Evolutionary conservation across 2,888 invertebrate genomes (phyloP), one percentile per base, ranked within the genome.

Genomic region (Leptinotarsa juncta): DNA sequence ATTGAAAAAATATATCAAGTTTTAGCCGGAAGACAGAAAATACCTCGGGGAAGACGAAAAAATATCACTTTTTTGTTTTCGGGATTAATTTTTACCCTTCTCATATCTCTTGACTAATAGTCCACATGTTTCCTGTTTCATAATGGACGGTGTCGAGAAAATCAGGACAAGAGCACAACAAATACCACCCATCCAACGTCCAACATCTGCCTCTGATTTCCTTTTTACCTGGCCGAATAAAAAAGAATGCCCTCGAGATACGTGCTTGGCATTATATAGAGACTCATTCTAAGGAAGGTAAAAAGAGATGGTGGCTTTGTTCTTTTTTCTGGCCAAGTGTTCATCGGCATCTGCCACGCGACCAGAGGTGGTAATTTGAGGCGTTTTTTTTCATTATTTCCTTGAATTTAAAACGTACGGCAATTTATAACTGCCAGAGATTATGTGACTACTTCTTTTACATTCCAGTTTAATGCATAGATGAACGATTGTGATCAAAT

Each of bases 61-160:
- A n/a, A 42, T 16, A 62, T 62, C 10, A 32, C 18, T 16, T 32
- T 62, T 62, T 62, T 23, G 15, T 26, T 62, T 32, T 32, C 4
- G 15, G 16, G 32, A 62, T 62, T 42, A 62, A n/a, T 70, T 72
- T 68, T 55, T 75, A 66, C 68, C 48, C 69, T 71, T 73, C 68
- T 70, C 51, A 23, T 57, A 51, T 53, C 65, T 20, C 16, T 66
- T 66, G 68, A 57, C 68, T 70, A 72, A 66, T 65, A 51, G 73
- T 76, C 77, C 77, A 77, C 70, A 79, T 77, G 79, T 79, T 79
- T 79, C 79, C 79, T 79, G 79, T 77, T 70, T 53, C 67, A 73
- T 74, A 71, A 78, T 69, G 75, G 72, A 78, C 73, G 68, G 72
- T 60, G 73, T 71, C 42, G 60, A 42, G 42, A 42, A 75, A 77